Evolutionary conservation across 2,113 vertebrate species (phyloP), one percentile per base, ranked within the genome.

Genomic region (Dicentrarchus labrax): DNA sequence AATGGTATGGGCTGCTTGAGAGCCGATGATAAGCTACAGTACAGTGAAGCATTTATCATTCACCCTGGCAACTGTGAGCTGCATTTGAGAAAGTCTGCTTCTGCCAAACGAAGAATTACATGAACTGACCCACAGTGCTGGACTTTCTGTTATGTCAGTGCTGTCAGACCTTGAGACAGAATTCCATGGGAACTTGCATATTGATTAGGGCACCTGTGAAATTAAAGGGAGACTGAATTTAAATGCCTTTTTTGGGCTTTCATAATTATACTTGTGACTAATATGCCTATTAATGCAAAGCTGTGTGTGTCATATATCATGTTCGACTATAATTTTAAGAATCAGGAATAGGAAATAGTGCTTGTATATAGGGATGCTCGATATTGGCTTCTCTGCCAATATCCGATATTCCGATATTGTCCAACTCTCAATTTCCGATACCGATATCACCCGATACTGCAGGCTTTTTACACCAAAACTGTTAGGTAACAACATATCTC

Each of bases 1-100:
- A 92, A 89, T 76, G 57, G 56, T 54, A 72, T 86, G 50, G 72
- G 60, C 56, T 86, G 57, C 83, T 72, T 75, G 30, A 83, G 76
- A 38, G 83, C 45, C 22, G 66, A 80, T 79, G 80, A 84, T 83
- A 83, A 87, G 77, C 69, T 84, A 48, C 51, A 84, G 75, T 17
- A 75, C 38, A 67, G 72, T 21, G 72, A 73, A 69, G 51, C 83
- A 89, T 65, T 30, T 66, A 70, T 88, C 59, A 77, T 86, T 90
- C 83, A 83, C 70, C 84, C 76, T 74, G 82, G 86, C 61, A 83
- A 89, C 87, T 68, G 84, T 81, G 22, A 39, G 66, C 76, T 70
- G 70, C 71, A 76, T 71, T 72, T 80, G 72, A 86, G 72, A 89
- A 90, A 92, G 85, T 75, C 73, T 73, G 77, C 74, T 82, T n/a